Conservation (phyloP, 2,888 invertebrate species). For the Eristalis arbustorum region DNA sequence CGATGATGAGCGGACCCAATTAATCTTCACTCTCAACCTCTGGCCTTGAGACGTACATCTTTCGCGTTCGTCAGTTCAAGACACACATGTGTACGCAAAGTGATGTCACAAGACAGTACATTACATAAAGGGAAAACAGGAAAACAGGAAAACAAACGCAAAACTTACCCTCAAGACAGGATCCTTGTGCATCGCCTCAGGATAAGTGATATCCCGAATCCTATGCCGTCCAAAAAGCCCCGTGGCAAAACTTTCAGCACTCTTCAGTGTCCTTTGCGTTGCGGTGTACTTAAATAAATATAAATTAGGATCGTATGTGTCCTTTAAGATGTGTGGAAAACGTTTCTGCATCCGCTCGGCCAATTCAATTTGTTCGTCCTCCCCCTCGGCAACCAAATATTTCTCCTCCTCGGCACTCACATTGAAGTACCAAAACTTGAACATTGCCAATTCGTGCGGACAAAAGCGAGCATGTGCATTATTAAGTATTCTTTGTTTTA, state of each 20-base stretch:
- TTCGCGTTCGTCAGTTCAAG: neutral
- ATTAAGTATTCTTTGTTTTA: constrained; percentile 73
- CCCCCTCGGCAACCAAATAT: constrained; percentile 86
- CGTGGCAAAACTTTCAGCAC: constrained; percentile 87
- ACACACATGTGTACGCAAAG: neutral
- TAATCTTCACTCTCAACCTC: neutral
- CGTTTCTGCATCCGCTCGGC: constrained; percentile 88
- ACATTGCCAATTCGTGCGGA: constrained; percentile 75
- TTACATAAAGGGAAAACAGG: neutral
- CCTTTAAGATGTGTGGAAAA: constrained; percentile 84
- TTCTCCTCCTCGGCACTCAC: constrained; percentile 82
- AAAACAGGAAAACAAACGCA: constrained; percentile 8
- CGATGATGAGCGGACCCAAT: neutral
- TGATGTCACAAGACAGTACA: neutral
- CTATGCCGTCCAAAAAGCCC: constrained; percentile 87
- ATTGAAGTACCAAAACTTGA: constrained; percentile 84
- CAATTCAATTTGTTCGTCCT: constrained; percentile 87
- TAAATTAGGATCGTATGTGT: constrained; percentile 81
- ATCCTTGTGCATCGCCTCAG: constrained; percentile 84
- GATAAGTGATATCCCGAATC: constrained; percentile 84
- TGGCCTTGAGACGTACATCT: neutral
- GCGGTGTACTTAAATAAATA: constrained; percentile 88
- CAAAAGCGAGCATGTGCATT: constrained; percentile 82
- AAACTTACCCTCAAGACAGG: constrained; percentile 85
- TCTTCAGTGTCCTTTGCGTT: constrained; percentile 87